phyloP scores from a whole-genome alignment of 2,113 vertebrate species.

The Pangasianodon hypophthalmus region DNA sequence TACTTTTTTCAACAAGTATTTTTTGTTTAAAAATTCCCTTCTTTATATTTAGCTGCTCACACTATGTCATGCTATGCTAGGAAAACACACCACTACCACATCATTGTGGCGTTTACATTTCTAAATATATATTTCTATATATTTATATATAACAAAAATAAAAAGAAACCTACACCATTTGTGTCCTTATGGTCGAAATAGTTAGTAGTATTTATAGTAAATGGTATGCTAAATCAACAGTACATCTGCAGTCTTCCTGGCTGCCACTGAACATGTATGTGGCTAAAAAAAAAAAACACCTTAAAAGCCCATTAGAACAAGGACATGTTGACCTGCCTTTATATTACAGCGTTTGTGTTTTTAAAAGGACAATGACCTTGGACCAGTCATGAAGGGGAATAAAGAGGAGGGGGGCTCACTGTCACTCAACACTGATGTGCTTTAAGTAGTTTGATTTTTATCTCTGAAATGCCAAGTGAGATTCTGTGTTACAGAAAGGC shows the following conservation, averaged over 20 bases:
- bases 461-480: not conserved
- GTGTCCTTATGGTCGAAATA: not conserved
- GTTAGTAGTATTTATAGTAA: not conserved
- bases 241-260: not conserved
- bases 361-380: slow-evolving; percentile 29
- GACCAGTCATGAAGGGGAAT: not conserved
- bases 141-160: not conserved
- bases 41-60: not conserved
- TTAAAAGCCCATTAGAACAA: slow-evolving; percentile 36
- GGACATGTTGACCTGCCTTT: slow-evolving; percentile 13
- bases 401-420: not conserved
- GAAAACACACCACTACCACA: not conserved
- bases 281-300: not conserved
- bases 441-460: slow-evolving; percentile 10
- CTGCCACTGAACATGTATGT: slow-evolving; percentile 29
- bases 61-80: not conserved
- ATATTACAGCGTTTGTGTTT: slow-evolving; percentile 32
- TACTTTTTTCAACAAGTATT: not conserved
- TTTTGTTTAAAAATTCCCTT: not conserved
- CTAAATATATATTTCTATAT: too few species aligned
- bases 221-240: not conserved
- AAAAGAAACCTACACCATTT: not conserved
- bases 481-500: too few species aligned
- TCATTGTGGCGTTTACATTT: not conserved
- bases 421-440: not conserved